Base-by-base conservation (phyloP, 2,888 invertebrate genomes). In the Andrena bucephala region DNA sequence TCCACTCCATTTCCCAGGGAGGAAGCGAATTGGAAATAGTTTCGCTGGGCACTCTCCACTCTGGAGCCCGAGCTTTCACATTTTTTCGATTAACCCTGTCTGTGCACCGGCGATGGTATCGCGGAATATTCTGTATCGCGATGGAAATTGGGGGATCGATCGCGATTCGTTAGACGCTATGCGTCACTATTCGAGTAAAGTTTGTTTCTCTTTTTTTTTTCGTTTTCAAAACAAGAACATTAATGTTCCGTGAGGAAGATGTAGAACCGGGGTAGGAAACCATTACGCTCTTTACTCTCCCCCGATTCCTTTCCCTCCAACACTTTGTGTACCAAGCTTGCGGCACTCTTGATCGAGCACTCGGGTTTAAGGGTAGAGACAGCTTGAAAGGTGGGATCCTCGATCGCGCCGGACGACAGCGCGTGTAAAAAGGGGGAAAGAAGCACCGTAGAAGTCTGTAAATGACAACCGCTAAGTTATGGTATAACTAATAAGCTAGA, bases 401-500 rank as follows among this genome's bases (percentile, higher is more conserved):
- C 70, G 77, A 76, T 87, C 81, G 84, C 60, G 59, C 5, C 59
- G 52, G 65, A 68, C 79, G 65, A 42, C 68, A 24, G 24, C 71
- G 52, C 63, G 66, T 75, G 81, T 85, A 81, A 86, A 86, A 86
- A 87, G 24, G 20, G 57, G 24, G 24, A 72, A 79, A 62, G 68
- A 75, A 75, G 75, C 77, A 81, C 59, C 77, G 81, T 87, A 86
- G 78, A 73, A 73, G 77, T 87, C 87, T 87, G 84, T 86, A 80
- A 88, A 88, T 82, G 88, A 77, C 78, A 78, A 81, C 75, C 88
- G 80, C 77, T 88, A 82, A 88, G 83, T 78, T 81, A 86, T 70
- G 81, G 77, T 87, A 88, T 84, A 86, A 82, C 81, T 85, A 87
- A 75, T 77, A 85, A 81, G 71, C 83, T 87, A 83, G 80, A 76